phyloP scores from a whole-genome alignment of 2,797 vertebrate species.

The Limosa lapponica region DNA sequence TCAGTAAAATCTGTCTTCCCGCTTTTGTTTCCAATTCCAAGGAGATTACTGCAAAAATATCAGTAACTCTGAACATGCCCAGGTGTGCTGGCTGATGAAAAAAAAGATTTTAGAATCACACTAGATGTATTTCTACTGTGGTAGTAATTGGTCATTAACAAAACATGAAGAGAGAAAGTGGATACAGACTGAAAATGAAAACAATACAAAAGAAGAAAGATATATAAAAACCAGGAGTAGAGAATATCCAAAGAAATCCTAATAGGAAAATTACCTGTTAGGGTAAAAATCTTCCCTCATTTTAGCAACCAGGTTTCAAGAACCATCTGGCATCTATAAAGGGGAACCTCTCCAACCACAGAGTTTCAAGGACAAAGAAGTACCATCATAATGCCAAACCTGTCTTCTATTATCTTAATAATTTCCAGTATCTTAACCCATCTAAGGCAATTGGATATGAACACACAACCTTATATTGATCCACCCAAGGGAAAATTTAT shows the following conservation, averaged over 20 bases:
- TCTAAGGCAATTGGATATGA: neutral
- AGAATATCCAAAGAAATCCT: neutral
- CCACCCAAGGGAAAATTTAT: neutral
- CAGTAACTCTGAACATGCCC: neutral
- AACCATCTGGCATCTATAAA: neutral
- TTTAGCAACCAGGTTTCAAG: neutral
- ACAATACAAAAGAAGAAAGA: neutral
- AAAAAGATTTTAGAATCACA: neutral
- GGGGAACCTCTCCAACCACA: neutral
- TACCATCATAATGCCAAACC: neutral
- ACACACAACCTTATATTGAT: neutral
- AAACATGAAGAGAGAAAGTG: neutral
- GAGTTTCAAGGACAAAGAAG: slow-evolving; percentile 30
- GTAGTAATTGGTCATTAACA: neutral
- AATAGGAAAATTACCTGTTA: neutral
- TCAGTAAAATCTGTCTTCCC: neutral
- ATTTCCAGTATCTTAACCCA: slow-evolving; percentile 12
- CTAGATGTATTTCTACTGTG: neutral
- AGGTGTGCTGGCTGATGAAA: neutral
- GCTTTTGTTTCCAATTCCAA: neutral
- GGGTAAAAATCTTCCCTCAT: neutral
- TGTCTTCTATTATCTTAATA: neutral
- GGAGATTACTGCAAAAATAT: neutral
- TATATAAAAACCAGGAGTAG: neutral
- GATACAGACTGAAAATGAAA: neutral